Base-by-base conservation (phyloP, 2,113 vertebrate genomes). In the Myotis davidii region DNA sequence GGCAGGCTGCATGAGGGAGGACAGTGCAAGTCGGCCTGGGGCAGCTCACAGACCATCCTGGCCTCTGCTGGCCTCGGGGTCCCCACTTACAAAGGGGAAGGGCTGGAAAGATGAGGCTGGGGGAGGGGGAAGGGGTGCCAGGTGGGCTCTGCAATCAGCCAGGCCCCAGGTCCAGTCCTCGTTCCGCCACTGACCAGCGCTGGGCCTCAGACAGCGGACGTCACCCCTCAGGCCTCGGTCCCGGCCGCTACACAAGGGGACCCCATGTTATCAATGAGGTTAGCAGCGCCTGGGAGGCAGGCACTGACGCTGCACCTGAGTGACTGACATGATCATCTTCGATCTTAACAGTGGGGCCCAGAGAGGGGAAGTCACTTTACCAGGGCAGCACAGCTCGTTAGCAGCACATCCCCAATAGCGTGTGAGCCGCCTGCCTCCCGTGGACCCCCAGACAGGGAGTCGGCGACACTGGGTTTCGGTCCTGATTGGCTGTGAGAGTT, bases 351-450 rank as follows among this genome's bases (percentile, higher is more conserved):
- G 20, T n/a, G n/a, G 65, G 50, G 17, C 34, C 14, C 90, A 94
- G 96, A 90, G 81, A 89, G 42, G 32, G 34, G 10, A 42, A 25
- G 52, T 20, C 27, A 23, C 72, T 94, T 94, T 93, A 45, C 77
- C 70, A 90, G 92, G 74, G 77, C 18, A 77, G 73, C 87, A 92
- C 48, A 95, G 78, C 74, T 84, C 48, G 56, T 52, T 11, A 50
- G 52, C 16, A 16, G 72, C 84, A 45, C 39, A 21, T 29, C 42
- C 10, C 16, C 37, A 70, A 34, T 32, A 54, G 34, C 50, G 11
- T 3, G 64, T 10, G 54, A 3, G 37, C 82, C 48, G 20, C 17
- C 59, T 3, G 39, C 56, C 42, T 90, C 37, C 13, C 65, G 37
- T 12, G 56, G 37, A 52, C 25, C 39, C 34, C 32, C 32, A 64